phyloP scores from a whole-genome alignment of 2,797 vertebrate species.

The Salarias fasciatus region DNA sequence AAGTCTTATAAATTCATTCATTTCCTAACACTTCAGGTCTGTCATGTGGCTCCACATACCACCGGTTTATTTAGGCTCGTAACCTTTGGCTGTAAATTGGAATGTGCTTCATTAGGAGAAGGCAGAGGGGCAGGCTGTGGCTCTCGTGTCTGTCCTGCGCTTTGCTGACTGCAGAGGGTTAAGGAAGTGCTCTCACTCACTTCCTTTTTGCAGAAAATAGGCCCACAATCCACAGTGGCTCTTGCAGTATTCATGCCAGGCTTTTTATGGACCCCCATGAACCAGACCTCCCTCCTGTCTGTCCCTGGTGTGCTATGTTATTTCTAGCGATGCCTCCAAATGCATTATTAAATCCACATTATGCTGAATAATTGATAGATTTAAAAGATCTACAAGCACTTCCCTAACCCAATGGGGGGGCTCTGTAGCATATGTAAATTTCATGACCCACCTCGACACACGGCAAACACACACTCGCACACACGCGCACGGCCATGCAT shows the following conservation, averaged over 20 bases:
- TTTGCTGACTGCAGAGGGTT: conserved; percentile 14
- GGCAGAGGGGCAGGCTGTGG: conserved; percentile 12
- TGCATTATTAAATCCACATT: conserved; percentile 84
- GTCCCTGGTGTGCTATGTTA: conserved; percentile 76
- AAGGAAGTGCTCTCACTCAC: conserved; percentile 67
- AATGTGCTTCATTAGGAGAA: conserved; percentile 30
- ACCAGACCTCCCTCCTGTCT: conserved; percentile 64
- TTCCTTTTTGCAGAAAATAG: conserved; percentile 77
- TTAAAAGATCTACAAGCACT: conserved; percentile 82
- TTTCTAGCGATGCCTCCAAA: conserved; percentile 75
- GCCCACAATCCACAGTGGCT: conserved; percentile 60
- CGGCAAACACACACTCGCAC: conserved; percentile 10
- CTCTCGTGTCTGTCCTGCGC: conserved; percentile 29
- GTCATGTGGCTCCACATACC: no score
- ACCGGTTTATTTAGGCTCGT: neutral
- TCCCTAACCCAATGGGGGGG: conserved; percentile 58
- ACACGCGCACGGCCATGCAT: conserved; percentile 7
- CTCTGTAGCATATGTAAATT: conserved; percentile 76
- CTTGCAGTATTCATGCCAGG: conserved; percentile 75
- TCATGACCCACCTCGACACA: conserved; percentile 53
- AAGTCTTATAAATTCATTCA: no score
- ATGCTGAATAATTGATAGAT: conserved; percentile 80
- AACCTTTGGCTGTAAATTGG: conserved; percentile 10
- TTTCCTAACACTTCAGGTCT: no score
- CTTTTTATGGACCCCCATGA: conserved; percentile 71